Evolutionary conservation across 2,797 vertebrate genomes (phyloP), one percentile per base, ranked within the genome.

Genomic region (Microctenopoma stevenorrisi): DNA sequence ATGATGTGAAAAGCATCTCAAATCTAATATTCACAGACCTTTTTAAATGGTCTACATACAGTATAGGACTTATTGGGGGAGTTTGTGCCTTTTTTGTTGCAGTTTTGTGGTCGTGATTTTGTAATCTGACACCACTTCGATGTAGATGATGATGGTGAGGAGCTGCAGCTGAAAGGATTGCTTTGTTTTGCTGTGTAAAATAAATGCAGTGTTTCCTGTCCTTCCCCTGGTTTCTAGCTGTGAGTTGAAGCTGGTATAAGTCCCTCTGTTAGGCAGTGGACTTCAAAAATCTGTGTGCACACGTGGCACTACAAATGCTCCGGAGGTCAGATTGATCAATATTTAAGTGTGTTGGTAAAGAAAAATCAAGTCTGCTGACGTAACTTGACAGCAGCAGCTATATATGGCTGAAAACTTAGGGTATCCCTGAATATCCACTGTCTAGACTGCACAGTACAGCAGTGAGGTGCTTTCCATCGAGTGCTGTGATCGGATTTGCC

Each of bases 171-270:
- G 73, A 92, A 92, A 89, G 89, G 83, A 58, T 60, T 83, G 64
- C 85, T 90, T 92, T 94, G 90, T 93, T 88, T 86, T 71, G 67
- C 81, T 59, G 68, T 83, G 77, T 77, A 68, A 83, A 89, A 63
- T 78, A 73, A 84, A 84, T 79, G 68, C 82, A 76, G 66, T 18
- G 22, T 65, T 69, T 44, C 49, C 38, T 51, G 28, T 63, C 63
- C 72, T 51, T 70, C 64, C 46, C 40, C 64, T 57, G 40, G 54
- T 25, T 68, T 78, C 70, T 62, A 61, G 63, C 76, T 59, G 46
- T 28, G 65, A 52, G 40, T 61, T 56, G 38, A 82, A 66, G 70
- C 42, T 44, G 53, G 49, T 72, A 15, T n/a, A 40, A 48, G 63
- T 56, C 5, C 14, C 53, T 57, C 68, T 59, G 56, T 60, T 74